These are phyloP conservation scores for Chiloscyllium plagiosum DNA, from an alignment of 2,113 vertebrate species.

Conservation along the genomic window DNA sequence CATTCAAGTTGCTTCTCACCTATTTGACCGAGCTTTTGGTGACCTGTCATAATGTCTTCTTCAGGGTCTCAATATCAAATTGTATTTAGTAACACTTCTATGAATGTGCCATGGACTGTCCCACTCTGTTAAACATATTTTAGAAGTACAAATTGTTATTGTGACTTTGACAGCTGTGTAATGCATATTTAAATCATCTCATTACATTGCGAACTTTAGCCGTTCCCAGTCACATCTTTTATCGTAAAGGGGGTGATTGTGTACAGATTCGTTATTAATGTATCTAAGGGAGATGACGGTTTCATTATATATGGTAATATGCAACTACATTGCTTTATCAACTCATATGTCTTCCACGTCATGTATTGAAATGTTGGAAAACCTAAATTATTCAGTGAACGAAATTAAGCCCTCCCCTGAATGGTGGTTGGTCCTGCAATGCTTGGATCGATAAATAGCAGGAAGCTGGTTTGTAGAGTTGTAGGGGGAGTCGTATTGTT, in stretches of 20 bases:
- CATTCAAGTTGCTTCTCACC: too few relatives aligned
- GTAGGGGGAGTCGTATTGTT: background rate
- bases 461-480: background rate
- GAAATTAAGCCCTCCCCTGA: background rate
- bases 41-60: too few relatives aligned
- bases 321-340: background rate
- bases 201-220: background rate
- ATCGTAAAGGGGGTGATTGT: background rate
- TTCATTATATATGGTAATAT: background rate
- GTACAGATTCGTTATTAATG: background rate
- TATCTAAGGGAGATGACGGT: background rate
- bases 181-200: background rate
- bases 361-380: background rate
- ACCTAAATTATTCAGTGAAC: background rate
- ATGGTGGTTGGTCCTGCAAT: background rate
- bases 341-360: too few relatives aligned
- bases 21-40: too few relatives aligned
- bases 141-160: background rate
- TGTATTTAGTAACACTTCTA: background rate
- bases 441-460: conserved; percentile 12
- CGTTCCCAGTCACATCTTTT: background rate
- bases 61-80: background rate
- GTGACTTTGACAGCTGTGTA: background rate
- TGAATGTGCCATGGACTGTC: background rate
- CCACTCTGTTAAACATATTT: too few relatives aligned